Evolutionary conservation across 2,888 invertebrate species (phyloP).

Genomic region (Lycia hirtaria): DNA sequence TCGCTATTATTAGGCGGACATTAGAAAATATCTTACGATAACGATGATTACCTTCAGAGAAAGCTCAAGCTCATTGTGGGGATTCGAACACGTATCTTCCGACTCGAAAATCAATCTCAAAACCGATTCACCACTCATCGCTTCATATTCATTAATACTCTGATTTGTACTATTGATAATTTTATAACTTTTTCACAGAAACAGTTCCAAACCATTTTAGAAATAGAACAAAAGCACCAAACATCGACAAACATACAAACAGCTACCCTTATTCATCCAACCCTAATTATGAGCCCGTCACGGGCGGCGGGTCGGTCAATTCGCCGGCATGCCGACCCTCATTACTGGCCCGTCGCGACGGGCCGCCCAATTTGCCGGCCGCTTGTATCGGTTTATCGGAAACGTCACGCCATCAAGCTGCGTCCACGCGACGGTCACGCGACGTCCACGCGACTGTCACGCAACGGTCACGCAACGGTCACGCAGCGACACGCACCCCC

Average conservation of each 20-base stretch:
- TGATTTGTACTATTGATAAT: no score
- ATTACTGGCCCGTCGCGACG: conserved; percentile 2
- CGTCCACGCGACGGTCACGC: conserved; percentile 33
- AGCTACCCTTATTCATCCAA: not conserved
- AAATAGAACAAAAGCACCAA: not conserved
- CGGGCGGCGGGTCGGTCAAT: no score
- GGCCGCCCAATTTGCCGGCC: conserved; percentile 29
- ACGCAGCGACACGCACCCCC: conserved; percentile 22
- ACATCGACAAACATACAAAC: not conserved
- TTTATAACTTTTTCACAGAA: no score
- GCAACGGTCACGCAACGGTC: conserved; percentile 36
- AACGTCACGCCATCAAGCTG: conserved; percentile 33
- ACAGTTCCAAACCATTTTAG: not conserved
- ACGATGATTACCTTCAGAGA: no score
- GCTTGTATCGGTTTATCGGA: conserved; percentile 7
- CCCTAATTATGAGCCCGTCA: conserved; percentile 6
- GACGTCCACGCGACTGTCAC: conserved; percentile 19
- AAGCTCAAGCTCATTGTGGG: no score
- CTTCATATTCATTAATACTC: no score
- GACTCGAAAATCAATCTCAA: no score
- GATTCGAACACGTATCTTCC: no score
- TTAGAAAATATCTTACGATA: no score
- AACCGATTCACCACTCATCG: no score
- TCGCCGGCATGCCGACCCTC: not conserved
- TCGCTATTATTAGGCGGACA: no score